These are phyloP conservation scores for Periophthalmus modestus DNA, from an alignment of 2,113 vertebrate genomes.

Conservation along the genomic window DNA sequence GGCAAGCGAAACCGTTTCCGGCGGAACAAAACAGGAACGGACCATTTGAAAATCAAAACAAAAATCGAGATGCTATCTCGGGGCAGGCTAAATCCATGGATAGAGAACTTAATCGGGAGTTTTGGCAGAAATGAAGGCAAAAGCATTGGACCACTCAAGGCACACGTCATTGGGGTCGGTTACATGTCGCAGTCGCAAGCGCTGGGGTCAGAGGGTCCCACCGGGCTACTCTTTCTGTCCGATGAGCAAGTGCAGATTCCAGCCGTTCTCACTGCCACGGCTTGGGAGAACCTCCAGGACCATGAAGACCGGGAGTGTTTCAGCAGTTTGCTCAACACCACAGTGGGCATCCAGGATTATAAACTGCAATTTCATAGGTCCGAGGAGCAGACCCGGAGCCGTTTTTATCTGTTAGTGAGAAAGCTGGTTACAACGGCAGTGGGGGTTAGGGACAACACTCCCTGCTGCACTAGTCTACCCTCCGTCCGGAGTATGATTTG, in stretches of 20 bases:
- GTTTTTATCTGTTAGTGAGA: conserved; percentile 53
- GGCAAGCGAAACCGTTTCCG: not conserved
- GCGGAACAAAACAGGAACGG: not conserved
- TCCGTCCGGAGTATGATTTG: conserved; percentile 47
- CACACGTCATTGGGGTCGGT: conserved; percentile 52
- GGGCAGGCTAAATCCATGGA: conserved; percentile 49
- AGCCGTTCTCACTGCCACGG: conserved; percentile 49
- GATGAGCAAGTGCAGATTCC: conserved; percentile 62
- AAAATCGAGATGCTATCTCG: not conserved
- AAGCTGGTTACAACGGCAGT: conserved; percentile 21
- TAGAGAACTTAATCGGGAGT: conserved; percentile 49
- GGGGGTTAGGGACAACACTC: conserved; percentile 19
- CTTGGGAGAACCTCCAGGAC: conserved; percentile 59
- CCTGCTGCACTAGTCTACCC: conserved; percentile 37
- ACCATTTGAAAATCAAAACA: not conserved
- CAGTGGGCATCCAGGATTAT: conserved; percentile 39
- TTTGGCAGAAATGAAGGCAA: conserved; percentile 12
- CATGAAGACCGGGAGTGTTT: conserved; percentile 54
- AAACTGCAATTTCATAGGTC: conserved; percentile 51
- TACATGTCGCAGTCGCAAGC: conserved; percentile 53
- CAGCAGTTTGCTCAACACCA: conserved; percentile 49
- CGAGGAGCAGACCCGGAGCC: conserved; percentile 20
- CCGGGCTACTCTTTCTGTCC: conserved; percentile 55
- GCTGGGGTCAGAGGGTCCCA: conserved; percentile 11
- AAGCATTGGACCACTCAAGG: conserved; percentile 33